Evolutionary conservation across 2,797 vertebrate species (phyloP).

Genomic region (Vultur gryphus): DNA sequence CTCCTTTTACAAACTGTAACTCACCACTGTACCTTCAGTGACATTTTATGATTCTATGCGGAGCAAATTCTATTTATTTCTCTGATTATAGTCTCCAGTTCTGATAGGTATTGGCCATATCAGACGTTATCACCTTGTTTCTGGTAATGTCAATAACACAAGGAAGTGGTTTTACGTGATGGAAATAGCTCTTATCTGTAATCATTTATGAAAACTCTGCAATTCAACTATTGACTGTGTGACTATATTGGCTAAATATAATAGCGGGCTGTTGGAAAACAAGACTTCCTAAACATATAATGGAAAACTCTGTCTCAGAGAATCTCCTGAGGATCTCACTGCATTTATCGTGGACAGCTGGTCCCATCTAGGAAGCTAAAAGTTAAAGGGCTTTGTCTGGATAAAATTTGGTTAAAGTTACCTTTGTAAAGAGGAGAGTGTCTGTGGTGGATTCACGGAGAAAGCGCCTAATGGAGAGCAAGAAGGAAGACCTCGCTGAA

Average conservation of each 20-base stretch:
- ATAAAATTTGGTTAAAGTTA: background rate
- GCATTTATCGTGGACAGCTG: background rate
- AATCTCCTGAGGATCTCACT: background rate
- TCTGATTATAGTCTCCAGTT: background rate
- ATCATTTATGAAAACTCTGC: background rate
- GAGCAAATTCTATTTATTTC: background rate
- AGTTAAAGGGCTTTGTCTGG: background rate
- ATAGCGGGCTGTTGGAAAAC: background rate
- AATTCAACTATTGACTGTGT: background rate
- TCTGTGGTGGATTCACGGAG: background rate
- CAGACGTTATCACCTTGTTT: background rate
- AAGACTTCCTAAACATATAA: background rate
- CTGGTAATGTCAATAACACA: background rate
- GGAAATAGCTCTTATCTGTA: background rate
- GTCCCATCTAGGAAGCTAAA: background rate
- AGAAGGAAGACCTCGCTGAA: background rate
- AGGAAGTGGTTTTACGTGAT: background rate
- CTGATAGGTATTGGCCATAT: background rate
- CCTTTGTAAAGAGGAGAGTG: background rate
- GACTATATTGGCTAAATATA: background rate
- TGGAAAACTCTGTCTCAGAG: background rate
- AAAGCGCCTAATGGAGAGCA: background rate
- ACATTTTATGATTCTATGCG: background rate
- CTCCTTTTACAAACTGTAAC: background rate
- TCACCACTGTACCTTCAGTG: background rate